Percentiles rank a stretch among this genome's conserved stretches.
Conservation (phyloP, 2,888 invertebrate genomes). For the Amiota mariae region DNA sequence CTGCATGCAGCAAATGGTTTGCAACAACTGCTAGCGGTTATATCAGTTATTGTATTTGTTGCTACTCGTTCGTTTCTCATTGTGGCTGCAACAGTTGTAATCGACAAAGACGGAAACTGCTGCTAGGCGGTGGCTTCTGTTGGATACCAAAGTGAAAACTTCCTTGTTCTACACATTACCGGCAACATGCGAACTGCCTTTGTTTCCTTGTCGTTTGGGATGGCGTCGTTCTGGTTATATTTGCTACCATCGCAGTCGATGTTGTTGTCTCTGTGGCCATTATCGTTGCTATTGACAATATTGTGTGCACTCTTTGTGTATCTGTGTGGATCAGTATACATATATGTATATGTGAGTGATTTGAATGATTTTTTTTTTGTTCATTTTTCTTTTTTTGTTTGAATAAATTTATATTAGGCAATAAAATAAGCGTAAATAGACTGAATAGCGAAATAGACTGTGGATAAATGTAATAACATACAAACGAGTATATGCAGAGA, state of each 20-base stretch:
- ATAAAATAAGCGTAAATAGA: constrained; percentile 58
- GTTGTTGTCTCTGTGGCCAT: constrained; percentile 21
- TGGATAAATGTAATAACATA: no score
- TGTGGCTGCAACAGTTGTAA: constrained; percentile 56
- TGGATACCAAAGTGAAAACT: constrained; percentile 29
- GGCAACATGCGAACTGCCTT: constrained; percentile 16
- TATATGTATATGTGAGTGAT: constrained; percentile 48
- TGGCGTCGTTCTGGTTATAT: neutral
- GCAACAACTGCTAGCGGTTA: constrained; percentile 37
- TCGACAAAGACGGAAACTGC: constrained; percentile 8
- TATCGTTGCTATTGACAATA: constrained; percentile 37
- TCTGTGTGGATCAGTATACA: neutral
- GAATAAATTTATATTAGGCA: constrained; percentile 56
- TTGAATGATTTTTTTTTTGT: neutral
- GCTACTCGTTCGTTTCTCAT: constrained; percentile 30
- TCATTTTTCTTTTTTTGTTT: constrained; percentile 49
- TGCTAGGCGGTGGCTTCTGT: constrained; percentile 11
- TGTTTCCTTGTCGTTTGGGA: neutral
- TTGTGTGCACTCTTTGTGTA: constrained; percentile 40
- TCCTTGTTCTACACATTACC: neutral
- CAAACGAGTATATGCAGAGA: neutral
- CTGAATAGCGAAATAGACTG: constrained; percentile 13
- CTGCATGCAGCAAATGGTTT: constrained; percentile 35
- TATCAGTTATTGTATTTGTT: constrained; percentile 24
- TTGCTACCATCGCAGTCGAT: neutral